phyloP scores from a whole-genome alignment of 92 coral and sea anemone genomes.

The Actinostola sp. region DNA sequence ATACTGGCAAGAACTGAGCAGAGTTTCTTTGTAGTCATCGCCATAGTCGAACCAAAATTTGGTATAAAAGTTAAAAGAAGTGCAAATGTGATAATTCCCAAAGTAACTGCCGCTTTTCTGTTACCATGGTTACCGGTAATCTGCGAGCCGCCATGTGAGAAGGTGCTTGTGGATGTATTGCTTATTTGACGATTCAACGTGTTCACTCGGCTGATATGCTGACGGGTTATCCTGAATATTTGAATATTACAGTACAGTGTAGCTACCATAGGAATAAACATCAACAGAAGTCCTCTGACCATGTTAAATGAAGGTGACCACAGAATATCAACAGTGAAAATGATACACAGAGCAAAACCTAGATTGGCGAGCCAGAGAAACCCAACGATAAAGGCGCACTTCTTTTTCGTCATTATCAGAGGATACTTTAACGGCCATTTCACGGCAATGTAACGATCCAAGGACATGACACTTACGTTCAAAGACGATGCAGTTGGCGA shows the following conservation, averaged over 20 bases:
- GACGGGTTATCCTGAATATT: background rate
- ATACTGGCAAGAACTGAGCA: background rate
- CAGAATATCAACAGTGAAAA: too few species aligned
- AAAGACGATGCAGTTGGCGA: background rate
- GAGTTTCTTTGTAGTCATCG: background rate
- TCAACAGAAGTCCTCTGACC: background rate
- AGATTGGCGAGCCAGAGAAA: background rate
- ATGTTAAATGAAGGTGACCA: background rate
- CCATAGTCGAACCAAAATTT: background rate
- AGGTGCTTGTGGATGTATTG: background rate
- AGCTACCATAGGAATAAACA: background rate
- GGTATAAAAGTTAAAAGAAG: background rate
- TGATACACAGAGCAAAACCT: background rate
- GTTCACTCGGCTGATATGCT: background rate
- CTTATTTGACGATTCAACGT: background rate
- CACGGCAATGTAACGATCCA: background rate
- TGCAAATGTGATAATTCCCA: background rate
- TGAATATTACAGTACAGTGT: constrained; percentile 2
- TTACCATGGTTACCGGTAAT: background rate
- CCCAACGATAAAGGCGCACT: background rate
- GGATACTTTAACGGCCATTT: background rate
- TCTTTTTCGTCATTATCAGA: background rate
- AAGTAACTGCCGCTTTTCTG: background rate
- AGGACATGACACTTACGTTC: background rate
- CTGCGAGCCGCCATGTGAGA: background rate